Evolutionary conservation across 2,888 invertebrate genomes (phyloP).

Genomic region (Pyrocoelia pectoralis): DNA sequence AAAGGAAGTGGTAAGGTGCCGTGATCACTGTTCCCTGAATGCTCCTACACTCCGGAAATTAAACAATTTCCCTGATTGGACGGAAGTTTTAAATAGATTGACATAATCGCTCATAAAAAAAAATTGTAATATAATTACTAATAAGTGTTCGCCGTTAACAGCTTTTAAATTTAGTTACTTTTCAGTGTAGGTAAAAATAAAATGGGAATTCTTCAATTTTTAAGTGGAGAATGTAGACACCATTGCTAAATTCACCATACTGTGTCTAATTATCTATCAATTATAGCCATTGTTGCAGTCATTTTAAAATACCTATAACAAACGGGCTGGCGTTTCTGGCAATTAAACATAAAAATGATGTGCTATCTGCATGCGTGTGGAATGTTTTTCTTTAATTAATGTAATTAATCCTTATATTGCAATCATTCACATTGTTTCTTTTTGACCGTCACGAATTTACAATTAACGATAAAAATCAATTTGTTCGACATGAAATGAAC

Average conservation of each 20-base stretch:
- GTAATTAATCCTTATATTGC: constrained; percentile 2
- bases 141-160: constrained; percentile 13
- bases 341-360: constrained; percentile 3
- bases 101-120: constrained; percentile 42
- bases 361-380: constrained; percentile 7
- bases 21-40: constrained; percentile 38
- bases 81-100: constrained; percentile 51
- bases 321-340: constrained; percentile 5
- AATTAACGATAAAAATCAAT: too few relatives aligned
- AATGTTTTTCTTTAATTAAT: constrained; percentile 3
- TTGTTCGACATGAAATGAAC: too few relatives aligned
- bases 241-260: constrained; percentile 2
- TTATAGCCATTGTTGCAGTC: constrained; percentile 4
- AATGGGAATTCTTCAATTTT: background rate
- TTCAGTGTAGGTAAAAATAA: background rate
- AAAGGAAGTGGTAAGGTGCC: constrained; percentile 43
- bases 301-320: constrained; percentile 2
- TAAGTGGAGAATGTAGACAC: constrained; percentile 13
- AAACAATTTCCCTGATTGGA: constrained; percentile 56
- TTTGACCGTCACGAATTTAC: background rate
- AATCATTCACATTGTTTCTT: background rate
- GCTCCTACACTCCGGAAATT: constrained; percentile 55
- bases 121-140: constrained; percentile 19
- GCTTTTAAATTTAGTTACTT: constrained; percentile 2
- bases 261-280: constrained; percentile 15